phyloP scores from a whole-genome alignment of 2,797 vertebrate species.

The Podarcis lilfordi region DNA sequence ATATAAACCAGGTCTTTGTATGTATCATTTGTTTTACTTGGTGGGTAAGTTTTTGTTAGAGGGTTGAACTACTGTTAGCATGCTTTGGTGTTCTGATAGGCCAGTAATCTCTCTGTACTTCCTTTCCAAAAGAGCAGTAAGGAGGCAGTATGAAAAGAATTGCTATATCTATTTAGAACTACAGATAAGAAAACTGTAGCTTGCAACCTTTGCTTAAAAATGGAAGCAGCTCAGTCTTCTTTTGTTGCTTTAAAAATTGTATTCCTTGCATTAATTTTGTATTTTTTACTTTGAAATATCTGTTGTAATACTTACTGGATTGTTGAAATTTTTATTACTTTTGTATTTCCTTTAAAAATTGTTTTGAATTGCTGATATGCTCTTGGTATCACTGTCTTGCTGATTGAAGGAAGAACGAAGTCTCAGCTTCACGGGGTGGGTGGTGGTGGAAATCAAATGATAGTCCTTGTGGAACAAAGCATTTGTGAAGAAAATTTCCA shows the following conservation, averaged over 20 bases:
- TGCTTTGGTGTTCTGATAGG: neutral
- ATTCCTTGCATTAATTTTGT: neutral
- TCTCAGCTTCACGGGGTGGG: no score
- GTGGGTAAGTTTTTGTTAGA: neutral
- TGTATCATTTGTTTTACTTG: no score
- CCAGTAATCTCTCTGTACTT: neutral
- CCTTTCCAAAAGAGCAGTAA: neutral
- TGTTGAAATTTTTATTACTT: neutral
- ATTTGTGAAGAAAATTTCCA: no score
- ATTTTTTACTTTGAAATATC: neutral
- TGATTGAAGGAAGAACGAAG: no score
- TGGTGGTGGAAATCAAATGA: no score
- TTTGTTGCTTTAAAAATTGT: neutral
- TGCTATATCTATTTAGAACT: neutral
- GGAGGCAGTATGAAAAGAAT: no score
- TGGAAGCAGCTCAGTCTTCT: no score
- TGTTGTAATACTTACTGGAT: neutral
- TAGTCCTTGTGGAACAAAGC: no score
- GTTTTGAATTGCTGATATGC: no score
- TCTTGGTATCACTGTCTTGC: no score
- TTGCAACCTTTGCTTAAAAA: neutral
- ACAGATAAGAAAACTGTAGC: neutral
- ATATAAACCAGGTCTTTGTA: no score
- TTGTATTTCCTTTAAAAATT: no score
- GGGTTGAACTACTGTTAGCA: neutral